Conservation (phyloP, 2,797 vertebrate species). For the Eospalax fontanierii region DNA sequence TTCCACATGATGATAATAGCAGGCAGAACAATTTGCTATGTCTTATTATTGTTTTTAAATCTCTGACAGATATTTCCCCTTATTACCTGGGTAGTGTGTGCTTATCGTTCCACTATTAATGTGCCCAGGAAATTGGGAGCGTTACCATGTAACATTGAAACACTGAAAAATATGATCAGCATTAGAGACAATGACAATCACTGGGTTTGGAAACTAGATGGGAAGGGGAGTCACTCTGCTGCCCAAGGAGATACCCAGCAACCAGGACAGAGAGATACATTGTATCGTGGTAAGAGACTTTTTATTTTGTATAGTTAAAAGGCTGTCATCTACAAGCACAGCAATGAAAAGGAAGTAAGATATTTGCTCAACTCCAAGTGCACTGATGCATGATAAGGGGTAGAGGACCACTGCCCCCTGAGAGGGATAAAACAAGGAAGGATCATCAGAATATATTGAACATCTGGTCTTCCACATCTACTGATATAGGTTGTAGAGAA, state of each 20-base stretch:
- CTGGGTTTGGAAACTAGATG: neutral
- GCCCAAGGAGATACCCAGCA: neutral
- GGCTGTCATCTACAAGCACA: neutral
- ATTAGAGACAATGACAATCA: neutral
- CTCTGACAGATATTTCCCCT: neutral
- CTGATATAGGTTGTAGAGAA: neutral
- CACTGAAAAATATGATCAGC: neutral
- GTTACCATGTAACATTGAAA: neutral
- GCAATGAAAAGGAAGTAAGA: neutral
- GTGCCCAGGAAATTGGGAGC: neutral
- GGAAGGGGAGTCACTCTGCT: too few species aligned
- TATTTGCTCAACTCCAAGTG: too few species aligned
- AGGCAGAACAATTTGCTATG: neutral
- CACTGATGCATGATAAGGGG: neutral
- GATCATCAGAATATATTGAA: too few species aligned
- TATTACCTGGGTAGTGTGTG: neutral
- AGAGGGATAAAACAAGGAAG: neutral
- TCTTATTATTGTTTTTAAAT: constrained; percentile 45
- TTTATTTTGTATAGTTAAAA: neutral
- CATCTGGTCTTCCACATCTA: neutral
- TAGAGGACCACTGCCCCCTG: neutral
- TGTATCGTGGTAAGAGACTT: neutral
- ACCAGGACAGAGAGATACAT: neutral
- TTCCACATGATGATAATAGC: neutral
- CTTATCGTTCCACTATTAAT: neutral